phyloP scores from a whole-genome alignment of 37 sponge, comb jelly and placozoan species.

The Cliona cf. orientalis region DNA sequence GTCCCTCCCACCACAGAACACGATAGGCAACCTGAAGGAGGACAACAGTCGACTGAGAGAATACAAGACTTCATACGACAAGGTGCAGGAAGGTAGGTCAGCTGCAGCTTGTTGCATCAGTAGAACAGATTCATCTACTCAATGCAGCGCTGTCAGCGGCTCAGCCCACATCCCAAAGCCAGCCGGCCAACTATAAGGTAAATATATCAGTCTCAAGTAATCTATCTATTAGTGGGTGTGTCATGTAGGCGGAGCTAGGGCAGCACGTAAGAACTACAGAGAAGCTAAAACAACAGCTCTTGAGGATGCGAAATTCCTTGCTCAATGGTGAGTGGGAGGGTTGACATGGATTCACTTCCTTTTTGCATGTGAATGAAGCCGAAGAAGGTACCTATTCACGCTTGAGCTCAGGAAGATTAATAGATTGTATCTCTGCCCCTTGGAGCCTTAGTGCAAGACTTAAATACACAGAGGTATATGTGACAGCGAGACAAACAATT shows the following conservation, averaged over 20 bases:
- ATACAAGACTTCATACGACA: conserved; percentile 56
- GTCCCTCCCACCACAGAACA: conserved; percentile 9
- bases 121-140: background rate
- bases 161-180: no score
- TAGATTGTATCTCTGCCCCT: no score
- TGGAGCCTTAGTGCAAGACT: no score
- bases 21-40: conserved; percentile 24
- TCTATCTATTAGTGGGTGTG: background rate
- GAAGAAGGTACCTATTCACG: background rate
- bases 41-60: conserved; percentile 14
- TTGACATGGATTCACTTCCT: no score
- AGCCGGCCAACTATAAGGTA: conserved; percentile 23
- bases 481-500: no score
- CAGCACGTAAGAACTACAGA: conserved; percentile 21
- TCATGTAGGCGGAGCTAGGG: conserved; percentile 19
- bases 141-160: background rate
- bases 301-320: conserved; percentile 51
- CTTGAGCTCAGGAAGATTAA: background rate
- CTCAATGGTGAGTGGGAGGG: conserved; percentile 65
- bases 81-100: conserved; percentile 47
- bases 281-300: conserved; percentile 41
- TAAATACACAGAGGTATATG: no score
- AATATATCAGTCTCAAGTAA: background rate
- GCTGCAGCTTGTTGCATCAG: background rate
- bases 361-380: background rate